phyloP scores from a whole-genome alignment of 2,797 vertebrate genomes.

The Anolis apletophallus region DNA sequence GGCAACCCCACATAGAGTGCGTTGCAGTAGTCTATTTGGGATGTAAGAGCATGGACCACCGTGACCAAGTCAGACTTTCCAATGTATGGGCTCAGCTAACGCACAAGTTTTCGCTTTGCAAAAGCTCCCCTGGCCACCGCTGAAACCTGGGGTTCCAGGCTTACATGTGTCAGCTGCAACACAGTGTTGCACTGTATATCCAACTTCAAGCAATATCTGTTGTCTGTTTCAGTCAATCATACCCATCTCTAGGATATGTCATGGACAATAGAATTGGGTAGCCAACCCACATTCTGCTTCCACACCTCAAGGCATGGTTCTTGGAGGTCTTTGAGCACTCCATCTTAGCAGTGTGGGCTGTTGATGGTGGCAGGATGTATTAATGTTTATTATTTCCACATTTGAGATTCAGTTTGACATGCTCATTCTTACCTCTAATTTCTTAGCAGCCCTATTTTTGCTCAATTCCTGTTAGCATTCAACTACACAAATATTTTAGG shows the following conservation, averaged over 20 bases:
- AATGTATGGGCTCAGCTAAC: no score
- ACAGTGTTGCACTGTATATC: background rate
- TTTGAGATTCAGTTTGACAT: background rate
- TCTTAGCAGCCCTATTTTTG: background rate
- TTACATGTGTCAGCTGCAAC: background rate
- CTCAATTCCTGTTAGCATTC: background rate
- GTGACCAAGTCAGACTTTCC: no score
- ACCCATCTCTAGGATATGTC: background rate
- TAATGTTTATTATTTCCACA: background rate
- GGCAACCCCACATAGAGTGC: no score
- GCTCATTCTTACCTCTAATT: background rate
- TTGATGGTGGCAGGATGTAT: background rate
- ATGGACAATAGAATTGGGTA: background rate
- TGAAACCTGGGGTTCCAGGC: no score
- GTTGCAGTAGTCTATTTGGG: no score
- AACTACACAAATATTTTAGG: background rate
- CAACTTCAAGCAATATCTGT: background rate
- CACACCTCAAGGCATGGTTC: background rate
- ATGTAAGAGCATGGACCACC: no score
- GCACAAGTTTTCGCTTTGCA: no score
- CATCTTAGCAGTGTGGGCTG: background rate
- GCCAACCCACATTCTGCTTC: background rate
- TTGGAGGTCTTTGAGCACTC: background rate
- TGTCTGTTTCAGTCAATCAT: background rate
- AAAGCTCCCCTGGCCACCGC: no score